Percentiles rank a stretch among this genome's conserved stretches.
Conservation (phyloP, 2,113 vertebrate species). For the Jacana jacana region DNA sequence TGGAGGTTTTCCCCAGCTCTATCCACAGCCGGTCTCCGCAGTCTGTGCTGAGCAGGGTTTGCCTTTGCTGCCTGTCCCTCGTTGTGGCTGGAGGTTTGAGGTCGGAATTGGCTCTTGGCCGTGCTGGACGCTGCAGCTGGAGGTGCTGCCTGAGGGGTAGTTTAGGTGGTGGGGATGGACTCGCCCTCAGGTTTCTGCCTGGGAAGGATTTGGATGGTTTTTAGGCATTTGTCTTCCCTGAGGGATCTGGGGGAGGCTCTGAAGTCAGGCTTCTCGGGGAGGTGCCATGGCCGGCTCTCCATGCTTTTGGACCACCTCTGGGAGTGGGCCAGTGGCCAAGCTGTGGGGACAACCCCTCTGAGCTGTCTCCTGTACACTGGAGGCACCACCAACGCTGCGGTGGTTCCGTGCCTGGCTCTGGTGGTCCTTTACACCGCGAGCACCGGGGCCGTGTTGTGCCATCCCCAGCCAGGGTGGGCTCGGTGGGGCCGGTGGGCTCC, state of each 20-base stretch:
- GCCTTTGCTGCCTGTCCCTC: neutral
- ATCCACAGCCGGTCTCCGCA: fast-evolving
- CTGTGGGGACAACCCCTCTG: fast-evolving
- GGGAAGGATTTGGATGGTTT: neutral
- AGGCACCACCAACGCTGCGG: fast-evolving
- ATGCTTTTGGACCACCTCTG: fast-evolving
- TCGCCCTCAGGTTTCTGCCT: neutral
- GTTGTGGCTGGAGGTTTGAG: neutral
- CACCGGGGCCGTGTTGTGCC: too few relatives aligned
- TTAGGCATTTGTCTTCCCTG: neutral
- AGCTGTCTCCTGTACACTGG: fast-evolving
- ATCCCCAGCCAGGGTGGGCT: neutral
- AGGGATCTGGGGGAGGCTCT: neutral
- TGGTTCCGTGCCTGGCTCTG: fast-evolving
- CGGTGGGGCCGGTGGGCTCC: neutral
- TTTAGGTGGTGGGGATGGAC: neutral
- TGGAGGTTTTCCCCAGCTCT: neutral
- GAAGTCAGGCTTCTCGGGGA: fast-evolving
- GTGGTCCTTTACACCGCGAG: neutral
- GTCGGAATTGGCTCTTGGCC: neutral
- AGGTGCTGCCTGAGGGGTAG: neutral
- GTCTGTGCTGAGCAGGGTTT: neutral
- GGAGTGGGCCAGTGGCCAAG: fast-evolving
- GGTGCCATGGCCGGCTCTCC: neutral
- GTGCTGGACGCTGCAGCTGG: fast-evolving